Evolutionary conservation across 2,797 vertebrate genomes (phyloP).

Genomic region (Chrysolophus pictus): DNA sequence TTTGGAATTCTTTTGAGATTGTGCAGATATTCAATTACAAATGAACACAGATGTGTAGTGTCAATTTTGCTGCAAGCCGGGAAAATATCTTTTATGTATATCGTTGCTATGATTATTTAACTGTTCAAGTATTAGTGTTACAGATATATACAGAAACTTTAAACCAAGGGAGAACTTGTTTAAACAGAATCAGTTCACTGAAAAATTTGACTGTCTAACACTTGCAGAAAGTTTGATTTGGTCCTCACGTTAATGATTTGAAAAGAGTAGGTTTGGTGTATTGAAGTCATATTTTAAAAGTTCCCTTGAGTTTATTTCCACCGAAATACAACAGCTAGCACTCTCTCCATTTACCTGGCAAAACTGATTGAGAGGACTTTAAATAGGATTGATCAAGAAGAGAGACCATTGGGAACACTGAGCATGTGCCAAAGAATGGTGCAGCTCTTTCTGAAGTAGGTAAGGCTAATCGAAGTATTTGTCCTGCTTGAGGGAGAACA

Average conservation of each 20-base stretch:
- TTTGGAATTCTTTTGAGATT: background rate
- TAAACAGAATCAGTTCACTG: background rate
- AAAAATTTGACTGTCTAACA: background rate
- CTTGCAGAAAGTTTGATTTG: background rate
- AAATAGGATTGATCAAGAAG: background rate
- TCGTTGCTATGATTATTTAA: background rate
- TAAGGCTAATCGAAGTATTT: background rate
- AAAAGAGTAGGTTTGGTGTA: background rate
- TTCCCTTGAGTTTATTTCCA: fast-evolving
- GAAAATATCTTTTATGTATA: background rate
- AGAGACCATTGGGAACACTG: background rate
- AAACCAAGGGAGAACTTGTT: background rate
- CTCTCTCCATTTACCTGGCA: background rate
- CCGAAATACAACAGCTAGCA: background rate
- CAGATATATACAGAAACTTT: background rate
- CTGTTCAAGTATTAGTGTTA: background rate
- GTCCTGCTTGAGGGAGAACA: background rate
- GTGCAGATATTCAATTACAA: background rate
- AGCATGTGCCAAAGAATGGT: background rate
- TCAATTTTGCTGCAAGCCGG: background rate
- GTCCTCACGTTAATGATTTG: background rate
- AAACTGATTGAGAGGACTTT: background rate
- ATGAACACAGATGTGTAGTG: background rate
- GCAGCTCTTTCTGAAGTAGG: background rate
- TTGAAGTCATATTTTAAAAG: background rate